phyloP scores from a whole-genome alignment of 2,113 vertebrate species.

The Sterrhoptilus dennistouni region DNA sequence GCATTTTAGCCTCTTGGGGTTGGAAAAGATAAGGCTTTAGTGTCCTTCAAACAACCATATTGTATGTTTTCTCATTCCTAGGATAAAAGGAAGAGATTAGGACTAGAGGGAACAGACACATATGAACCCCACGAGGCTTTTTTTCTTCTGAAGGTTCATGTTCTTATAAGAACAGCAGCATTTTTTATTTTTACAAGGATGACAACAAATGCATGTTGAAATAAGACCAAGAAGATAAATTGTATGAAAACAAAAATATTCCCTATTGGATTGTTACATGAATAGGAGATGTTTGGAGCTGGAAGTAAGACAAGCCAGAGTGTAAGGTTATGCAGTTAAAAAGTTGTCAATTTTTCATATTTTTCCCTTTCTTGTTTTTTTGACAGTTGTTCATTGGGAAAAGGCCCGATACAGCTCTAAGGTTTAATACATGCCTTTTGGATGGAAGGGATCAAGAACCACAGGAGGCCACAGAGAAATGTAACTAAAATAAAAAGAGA shows the following conservation, averaged over 20 bases:
- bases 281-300: not conserved
- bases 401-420: not conserved
- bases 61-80: not conserved
- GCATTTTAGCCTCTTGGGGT: not conserved
- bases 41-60: not conserved
- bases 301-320: not conserved
- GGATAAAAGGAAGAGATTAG: not conserved
- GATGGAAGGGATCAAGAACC: not conserved
- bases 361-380: not conserved
- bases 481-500: not conserved
- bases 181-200: not conserved
- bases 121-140: not conserved
- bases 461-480: not conserved
- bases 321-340: not conserved
- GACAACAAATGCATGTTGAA: not conserved
- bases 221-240: not conserved
- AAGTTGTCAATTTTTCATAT: not conserved
- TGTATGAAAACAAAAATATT: not conserved
- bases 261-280: not conserved
- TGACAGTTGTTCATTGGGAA: not conserved
- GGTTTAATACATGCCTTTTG: not conserved
- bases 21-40: not conserved
- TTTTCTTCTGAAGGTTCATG: not conserved
- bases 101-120: not conserved
- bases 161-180: not conserved